Evolutionary conservation across 2,797 vertebrate species (phyloP), one percentile per base, ranked within the genome.

Genomic region (Tolypeutes matacus): DNA sequence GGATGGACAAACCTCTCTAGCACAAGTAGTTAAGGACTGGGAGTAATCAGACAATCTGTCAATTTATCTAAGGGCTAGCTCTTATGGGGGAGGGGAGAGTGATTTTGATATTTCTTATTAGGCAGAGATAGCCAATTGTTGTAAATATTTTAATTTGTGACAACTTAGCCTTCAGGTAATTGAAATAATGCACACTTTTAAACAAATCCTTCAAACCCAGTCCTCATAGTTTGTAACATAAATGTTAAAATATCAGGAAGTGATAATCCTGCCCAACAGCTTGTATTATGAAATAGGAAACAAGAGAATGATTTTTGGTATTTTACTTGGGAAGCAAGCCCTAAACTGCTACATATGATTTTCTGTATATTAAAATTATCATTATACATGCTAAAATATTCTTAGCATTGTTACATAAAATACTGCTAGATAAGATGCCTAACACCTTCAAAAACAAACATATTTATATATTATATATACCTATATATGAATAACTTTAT

Each of bases 311-410:
- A 42, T 14, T 94, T 89, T 83, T 18, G 67, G 2, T 84, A 34
- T 78, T 83, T 96, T 92, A 6, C 13, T 17, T 89, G 17, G 29
- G 46, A 93, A 89, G 53, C 15, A 81, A 87, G 27, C 69, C 4
- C 6, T 70, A 51, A 72, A n/a, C 11, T 34, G 60, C 14, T 87
- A 46, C 3, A 73, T 9, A 31, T 81, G 87, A 80, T 90, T 82
- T 4, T 72, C 2, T 95, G 9, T 20, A 11, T 78, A 67, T 91
- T 83, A 65, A 91, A 95, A 69, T 36, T 18, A 46, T 67, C 17
- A 81, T 86, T 93, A 84, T 14, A 56, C 3, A 90, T 73, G 58
- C 36, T 93, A 95, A 92, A 89, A 80, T 89, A 77, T 82, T 60
- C 96, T 17, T 64, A 34, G 13, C 34, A 60, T 70, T 75, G 8